Base-by-base conservation (phyloP, 2,888 invertebrate species). In the Pammene fasciana region DNA sequence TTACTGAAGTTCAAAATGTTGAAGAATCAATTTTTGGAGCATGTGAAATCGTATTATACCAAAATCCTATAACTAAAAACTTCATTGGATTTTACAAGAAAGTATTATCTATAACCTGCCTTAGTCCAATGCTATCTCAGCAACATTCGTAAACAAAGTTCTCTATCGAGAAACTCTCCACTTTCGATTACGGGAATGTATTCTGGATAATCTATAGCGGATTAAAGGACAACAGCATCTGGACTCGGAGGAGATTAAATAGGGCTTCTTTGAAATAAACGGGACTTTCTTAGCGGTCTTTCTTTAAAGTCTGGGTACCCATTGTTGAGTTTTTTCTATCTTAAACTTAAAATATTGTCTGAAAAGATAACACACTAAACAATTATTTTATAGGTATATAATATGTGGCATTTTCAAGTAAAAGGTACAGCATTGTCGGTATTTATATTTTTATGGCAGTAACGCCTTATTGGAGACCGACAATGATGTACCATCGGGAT, bases 141-240 rank as follows among this genome's bases (percentile, higher is more conserved):
- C 81, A 81, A 82, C 82, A 75, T 78, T 76, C 77, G 79, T 78
- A 79, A 80, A 78, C 78, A 80, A 74, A 76, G 71, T 75, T 72
- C 73, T 68, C 72, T 50, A 8, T 59, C 71, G 70, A 74, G 75
- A 75, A 75, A 67, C 67, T 59, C 61, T 59, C 70, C 74, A 74
- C 77, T 72, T 75, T 73, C 73, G 68, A 72, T 78, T 76, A 76
- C 77, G 76, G 77, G 75, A 78, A 75, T 73, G 73, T 75, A 79
- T 79, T 80, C 82, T 61, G 60, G 65, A 68, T 72, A 81, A 82
- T 84, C 79, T 78, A 78, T 77, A 72, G 75, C 68, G 78, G 77
- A 81, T 81, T 82, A 80, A 78, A 74, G 75, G 72, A 76, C 73
- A 76, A 75, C 77, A 71, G 74, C 72, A 73, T 75, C 72, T 75